phyloP scores from a whole-genome alignment of 1,140 invertebrate species.

The Helicoverpa zea region DNA sequence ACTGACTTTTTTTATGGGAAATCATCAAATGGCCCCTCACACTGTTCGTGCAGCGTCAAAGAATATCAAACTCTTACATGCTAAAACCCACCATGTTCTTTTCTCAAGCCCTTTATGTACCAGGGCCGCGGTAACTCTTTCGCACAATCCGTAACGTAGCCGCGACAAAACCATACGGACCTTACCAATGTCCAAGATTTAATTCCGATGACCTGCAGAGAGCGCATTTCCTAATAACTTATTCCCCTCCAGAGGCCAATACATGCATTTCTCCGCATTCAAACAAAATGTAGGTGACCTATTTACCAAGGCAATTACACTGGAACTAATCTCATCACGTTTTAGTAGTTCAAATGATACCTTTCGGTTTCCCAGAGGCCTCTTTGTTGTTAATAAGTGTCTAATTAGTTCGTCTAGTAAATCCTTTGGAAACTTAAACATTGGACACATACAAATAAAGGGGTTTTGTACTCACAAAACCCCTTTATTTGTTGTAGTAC shows the following conservation, averaged over 20 bases:
- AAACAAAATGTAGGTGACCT: slow-evolving; percentile 37
- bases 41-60: too few species aligned
- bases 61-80: too few species aligned
- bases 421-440: slow-evolving; percentile 36
- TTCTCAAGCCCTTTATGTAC: too few species aligned
- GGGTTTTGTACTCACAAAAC: too few species aligned
- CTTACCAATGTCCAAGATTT: not conserved
- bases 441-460: slow-evolving; percentile 16
- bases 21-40: too few species aligned
- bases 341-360: slow-evolving; percentile 15
- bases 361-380: slow-evolving; percentile 3
- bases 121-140: too few species aligned
- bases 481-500: too few species aligned
- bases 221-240: slow-evolving; percentile 21
- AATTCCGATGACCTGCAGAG: not conserved
- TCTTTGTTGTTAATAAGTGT: slow-evolving; percentile 37
- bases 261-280: slow-evolving; percentile 27
- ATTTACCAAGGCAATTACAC: slow-evolving; percentile 18
- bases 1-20: too few species aligned
- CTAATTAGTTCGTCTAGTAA: slow-evolving; percentile 33
- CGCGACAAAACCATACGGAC: too few species aligned
- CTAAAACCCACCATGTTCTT: too few species aligned
- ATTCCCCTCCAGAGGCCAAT: slow-evolving; percentile 8
- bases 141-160: too few species aligned
- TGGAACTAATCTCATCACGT: slow-evolving; percentile 37